Evolutionary conservation across 1,140 invertebrate species (phyloP).

Genomic region (Rhagoletis zephyria): DNA sequence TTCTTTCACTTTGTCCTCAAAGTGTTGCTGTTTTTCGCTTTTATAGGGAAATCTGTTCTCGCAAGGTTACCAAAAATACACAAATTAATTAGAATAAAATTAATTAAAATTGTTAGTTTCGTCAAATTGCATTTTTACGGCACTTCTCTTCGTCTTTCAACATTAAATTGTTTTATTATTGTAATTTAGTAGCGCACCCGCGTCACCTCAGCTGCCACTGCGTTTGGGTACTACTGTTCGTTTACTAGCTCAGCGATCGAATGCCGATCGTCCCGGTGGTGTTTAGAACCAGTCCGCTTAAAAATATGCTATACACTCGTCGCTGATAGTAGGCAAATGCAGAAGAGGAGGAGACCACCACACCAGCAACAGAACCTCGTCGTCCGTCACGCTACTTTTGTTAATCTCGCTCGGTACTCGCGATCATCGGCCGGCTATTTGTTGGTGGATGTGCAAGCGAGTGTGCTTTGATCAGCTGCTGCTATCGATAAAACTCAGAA

Average conservation of each 20-base stretch:
- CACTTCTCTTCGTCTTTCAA: neutral
- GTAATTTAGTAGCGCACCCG: neutral
- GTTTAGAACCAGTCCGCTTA: conserved; percentile 13
- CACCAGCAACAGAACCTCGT: neutral
- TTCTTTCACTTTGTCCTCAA: neutral
- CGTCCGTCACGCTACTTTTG: neutral
- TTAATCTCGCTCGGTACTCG: neutral
- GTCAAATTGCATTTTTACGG: neutral
- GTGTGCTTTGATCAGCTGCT: conserved; percentile 18
- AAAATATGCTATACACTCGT: conserved; percentile 38
- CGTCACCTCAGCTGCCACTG: neutral
- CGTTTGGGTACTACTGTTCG: conserved; percentile 43
- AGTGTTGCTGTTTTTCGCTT: neutral
- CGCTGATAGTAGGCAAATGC: neutral
- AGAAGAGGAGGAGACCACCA: neutral
- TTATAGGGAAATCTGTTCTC: neutral
- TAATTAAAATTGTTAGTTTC: neutral
- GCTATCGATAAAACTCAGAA: neutral
- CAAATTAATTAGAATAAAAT: neutral
- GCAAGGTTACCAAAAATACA: conserved; percentile 23
- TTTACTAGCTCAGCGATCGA: conserved; percentile 40
- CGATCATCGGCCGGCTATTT: neutral
- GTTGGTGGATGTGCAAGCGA: neutral
- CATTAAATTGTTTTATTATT: neutral
- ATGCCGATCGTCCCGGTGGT: conserved; percentile 43